Conservation (phyloP, 2,113 vertebrate species). For the Malurus elegans region DNA sequence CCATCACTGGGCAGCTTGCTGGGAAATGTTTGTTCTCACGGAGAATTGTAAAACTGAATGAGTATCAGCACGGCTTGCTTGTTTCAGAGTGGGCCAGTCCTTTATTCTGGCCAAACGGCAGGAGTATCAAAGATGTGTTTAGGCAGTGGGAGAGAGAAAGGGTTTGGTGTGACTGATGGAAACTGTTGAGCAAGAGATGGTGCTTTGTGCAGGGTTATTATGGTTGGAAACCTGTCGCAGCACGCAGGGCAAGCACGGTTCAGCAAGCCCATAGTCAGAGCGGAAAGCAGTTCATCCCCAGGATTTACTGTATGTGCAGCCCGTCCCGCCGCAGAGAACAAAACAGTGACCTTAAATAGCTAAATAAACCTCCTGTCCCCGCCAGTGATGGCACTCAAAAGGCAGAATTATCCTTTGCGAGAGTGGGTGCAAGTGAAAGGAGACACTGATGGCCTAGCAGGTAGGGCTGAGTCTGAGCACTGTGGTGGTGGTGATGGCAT, state of each 20-base stretch:
- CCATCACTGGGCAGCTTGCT: accelerated
- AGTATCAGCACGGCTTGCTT: background rate
- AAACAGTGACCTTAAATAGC: background rate
- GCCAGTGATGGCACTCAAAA: background rate
- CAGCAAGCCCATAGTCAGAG: conserved; percentile 17
- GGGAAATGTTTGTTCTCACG: background rate
- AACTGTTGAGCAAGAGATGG: conserved; percentile 26
- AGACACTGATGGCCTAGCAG: accelerated
- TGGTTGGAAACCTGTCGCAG: conserved; percentile 18
- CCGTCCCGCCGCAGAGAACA: background rate
- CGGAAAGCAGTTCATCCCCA: background rate
- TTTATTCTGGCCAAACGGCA: background rate
- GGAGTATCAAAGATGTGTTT: background rate
- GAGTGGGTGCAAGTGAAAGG: background rate
- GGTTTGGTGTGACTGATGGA: conserved; percentile 1
- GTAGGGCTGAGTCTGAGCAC: background rate
- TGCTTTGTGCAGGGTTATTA: background rate
- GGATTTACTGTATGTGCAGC: background rate
- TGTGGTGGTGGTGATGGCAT: accelerated
- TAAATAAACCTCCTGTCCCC: conserved; percentile 27
- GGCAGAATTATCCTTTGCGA: background rate
- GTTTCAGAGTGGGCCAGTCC: background rate
- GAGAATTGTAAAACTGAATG: background rate
- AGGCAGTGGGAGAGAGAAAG: background rate
- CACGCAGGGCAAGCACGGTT: conserved; percentile 27